Evolutionary conservation across 1,140 invertebrate genomes (phyloP).

Genomic region (Drosophila novamexicana): DNA sequence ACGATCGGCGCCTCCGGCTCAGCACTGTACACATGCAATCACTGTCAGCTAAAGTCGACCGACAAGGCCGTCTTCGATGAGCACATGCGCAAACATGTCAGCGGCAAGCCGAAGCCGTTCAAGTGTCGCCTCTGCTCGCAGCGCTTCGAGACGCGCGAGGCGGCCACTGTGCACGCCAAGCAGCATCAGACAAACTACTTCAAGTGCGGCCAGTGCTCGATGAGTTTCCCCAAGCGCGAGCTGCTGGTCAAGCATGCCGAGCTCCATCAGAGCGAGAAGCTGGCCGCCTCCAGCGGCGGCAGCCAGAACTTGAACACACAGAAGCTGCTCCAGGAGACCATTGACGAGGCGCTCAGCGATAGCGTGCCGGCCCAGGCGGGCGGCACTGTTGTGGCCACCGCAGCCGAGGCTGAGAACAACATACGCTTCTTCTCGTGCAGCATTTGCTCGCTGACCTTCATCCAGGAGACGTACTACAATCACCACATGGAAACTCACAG

Average conservation of each 20-base stretch:
- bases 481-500: conserved; percentile 84
- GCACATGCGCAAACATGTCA: conserved; percentile 78
- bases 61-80: conserved; percentile 78
- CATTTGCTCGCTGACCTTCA: conserved; percentile 83
- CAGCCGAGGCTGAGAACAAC: conserved; percentile 64
- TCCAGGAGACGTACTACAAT: conserved; percentile 84
- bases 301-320: conserved; percentile 76
- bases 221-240: conserved; percentile 82
- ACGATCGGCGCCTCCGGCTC: conserved; percentile 42
- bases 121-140: conserved; percentile 83
- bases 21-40: conserved; percentile 76
- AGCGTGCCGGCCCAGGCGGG: conserved; percentile 49
- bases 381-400: conserved; percentile 54
- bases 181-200: conserved; percentile 82
- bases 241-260: conserved; percentile 81
- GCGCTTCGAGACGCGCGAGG: conserved; percentile 81
- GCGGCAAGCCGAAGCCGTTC: conserved; percentile 80
- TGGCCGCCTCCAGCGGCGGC: conserved; percentile 25
- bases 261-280: conserved; percentile 62
- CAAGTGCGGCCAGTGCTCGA: conserved; percentile 82
- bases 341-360: conserved; percentile 83
- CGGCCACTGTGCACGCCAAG: conserved; percentile 81
- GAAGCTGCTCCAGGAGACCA: conserved; percentile 82
- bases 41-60: conserved; percentile 82
- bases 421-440: conserved; percentile 84